Conservation (phyloP, 2,113 vertebrate genomes). For the Hucho hucho region DNA sequence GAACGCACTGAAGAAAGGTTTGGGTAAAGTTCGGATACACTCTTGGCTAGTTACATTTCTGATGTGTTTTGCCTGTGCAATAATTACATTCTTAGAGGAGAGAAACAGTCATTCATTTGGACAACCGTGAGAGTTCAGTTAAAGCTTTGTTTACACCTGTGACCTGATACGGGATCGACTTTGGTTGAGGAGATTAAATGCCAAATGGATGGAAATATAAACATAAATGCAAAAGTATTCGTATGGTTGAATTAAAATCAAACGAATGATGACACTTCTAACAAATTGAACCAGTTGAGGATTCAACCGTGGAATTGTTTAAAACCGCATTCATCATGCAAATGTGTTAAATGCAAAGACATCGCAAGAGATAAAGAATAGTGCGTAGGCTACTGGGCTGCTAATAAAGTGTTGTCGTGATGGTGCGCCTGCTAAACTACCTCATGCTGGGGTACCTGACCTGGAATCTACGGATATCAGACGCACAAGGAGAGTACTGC, state of each 20-base stretch:
- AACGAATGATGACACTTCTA: slow-evolving; percentile 1
- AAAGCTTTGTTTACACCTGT: slow-evolving; percentile 13
- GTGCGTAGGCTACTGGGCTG: neutral
- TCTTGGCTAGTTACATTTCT: no score
- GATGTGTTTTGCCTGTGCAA: neutral
- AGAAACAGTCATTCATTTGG: neutral
- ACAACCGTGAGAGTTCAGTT: neutral
- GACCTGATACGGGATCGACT: neutral
- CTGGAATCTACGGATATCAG: slow-evolving; percentile 76
- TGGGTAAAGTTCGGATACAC: no score
- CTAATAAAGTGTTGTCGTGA: slow-evolving; percentile 47
- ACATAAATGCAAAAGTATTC: neutral
- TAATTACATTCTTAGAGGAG: neutral
- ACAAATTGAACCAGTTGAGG: neutral
- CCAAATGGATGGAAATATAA: neutral
- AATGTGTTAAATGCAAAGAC: neutral
- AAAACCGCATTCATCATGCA: neutral
- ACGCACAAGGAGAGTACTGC: slow-evolving; percentile 88
- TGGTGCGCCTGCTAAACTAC: slow-evolving; percentile 76
- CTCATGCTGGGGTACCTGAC: slow-evolving; percentile 81
- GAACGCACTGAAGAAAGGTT: no score
- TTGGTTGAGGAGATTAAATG: neutral
- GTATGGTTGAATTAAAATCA: neutral
- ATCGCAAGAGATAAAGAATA: neutral
- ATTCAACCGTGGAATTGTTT: neutral